Base-by-base conservation (phyloP, 2,113 vertebrate genomes). In the Apodemus sylvaticus region DNA sequence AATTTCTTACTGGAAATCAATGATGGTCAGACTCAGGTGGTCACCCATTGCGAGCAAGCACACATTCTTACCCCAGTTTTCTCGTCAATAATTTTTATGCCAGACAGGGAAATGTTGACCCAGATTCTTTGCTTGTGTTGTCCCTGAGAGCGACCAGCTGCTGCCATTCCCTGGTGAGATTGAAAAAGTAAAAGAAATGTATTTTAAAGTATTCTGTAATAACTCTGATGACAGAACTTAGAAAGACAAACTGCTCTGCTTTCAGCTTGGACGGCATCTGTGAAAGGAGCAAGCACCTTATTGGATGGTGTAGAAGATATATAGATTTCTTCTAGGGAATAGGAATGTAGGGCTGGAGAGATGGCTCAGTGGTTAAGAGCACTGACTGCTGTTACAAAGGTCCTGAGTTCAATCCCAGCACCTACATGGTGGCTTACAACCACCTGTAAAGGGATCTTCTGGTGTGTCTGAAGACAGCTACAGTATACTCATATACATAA, bases 81-180 rank as follows among this genome's bases (percentile, higher is more conserved):
- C 95, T 99, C 99, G 55, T 99, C 99, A 64, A 99, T 98, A 96
- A 99, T 99, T 98, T 99, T 99, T 97, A 99, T 99, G 42, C 99
- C 99, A 22, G 99, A 98, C 93, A 99, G 98, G 60, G 99, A 99
- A 93, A 99, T 99, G 98, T 99, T 99, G 96, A 99, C 95, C 99
- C 99, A 99, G 95, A 99, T 99, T 97, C 98, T 99, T 97, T 99
- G 99, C 95, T 99, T 99, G 98, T 99, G 99, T 48, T 99, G 99
- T 90, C 99, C 99, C 89, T 99, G 99, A 92, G 99, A 99, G n/a
- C 99, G 99, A 83, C 99, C 99, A 96, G 99, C 99, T 31, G 98
- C 99, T 0, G 99, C 99, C 99, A 99, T 99, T 79, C 99, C 99
- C 99, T 99, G 93, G 36, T 58, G 82, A 77, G n/a, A 19, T 51